Base-by-base conservation (phyloP, 2,797 vertebrate genomes). In the Onychomys leucogaster region DNA sequence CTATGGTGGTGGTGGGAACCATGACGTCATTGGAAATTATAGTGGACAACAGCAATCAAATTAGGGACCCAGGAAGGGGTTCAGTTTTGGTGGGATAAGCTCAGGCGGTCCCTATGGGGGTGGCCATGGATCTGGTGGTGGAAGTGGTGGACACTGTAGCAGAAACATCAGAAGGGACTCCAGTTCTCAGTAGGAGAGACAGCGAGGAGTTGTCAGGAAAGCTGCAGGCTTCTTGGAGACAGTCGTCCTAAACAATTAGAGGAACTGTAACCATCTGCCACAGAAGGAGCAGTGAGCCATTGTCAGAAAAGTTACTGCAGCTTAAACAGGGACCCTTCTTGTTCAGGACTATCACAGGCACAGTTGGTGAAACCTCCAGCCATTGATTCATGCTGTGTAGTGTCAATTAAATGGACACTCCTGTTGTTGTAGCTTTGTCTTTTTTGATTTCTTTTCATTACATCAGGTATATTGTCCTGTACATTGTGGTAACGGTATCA, bases 141-240 rank as follows among this genome's bases (percentile, higher is more conserved):
- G 2, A 17, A n/a, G 67, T 9, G 34, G 7, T n/a, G 21, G 37
- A 12, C 41, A 41, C 5, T 21, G 71, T 25, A 73, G 71, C 69
- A 73, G 69, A 29, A 75, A 29, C 27, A 84, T 27, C 61, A 49
- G 82, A 89, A 61, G 76, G 27, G 99, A 99, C 99, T 99, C 99
- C 99, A 99, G 99, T 99, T 99, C 55, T 99, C 99, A 99, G 99
- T 99, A 99, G 99, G 99, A 99, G 99, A 99, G 99, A 99, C 99
- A 99, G 99, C 3, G 16, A 67, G 6, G 99, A 99, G 98, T 99
- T 99, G 99, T 99, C 99, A 99, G 99, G 99, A 99, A 99, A 99
- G 99, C 99, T 99, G 99, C 99, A 99, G 99, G 99, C 99, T 99
- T 99, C 99, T 99, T 99, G 99, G 99, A 99, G 99, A 99, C 99